Conservation (phyloP, 2,888 invertebrate species). For the Dascillus cervinus region DNA sequence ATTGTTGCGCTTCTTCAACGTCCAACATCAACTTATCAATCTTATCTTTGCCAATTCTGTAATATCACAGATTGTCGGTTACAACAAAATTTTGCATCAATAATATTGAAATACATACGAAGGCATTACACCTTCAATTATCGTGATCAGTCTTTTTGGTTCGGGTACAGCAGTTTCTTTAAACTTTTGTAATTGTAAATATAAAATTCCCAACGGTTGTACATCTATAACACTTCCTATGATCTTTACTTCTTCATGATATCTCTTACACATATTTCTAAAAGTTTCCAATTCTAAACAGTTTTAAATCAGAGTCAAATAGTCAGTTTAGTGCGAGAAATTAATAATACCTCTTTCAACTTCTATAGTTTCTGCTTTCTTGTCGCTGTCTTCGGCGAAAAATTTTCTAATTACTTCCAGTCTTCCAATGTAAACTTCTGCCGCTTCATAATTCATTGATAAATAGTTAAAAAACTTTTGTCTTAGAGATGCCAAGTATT, state of each 20-base stretch:
- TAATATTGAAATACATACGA: slow-evolving; percentile 44
- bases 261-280: slow-evolving; percentile 58
- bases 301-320: background rate
- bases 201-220: slow-evolving; percentile 66
- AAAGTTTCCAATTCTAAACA: slow-evolving; percentile 58
- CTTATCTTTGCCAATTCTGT: slow-evolving; percentile 57
- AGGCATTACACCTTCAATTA: slow-evolving; percentile 57
- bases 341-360: slow-evolving; percentile 48
- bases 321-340: background rate
- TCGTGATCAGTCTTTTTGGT: slow-evolving; percentile 59
- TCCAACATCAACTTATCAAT: slow-evolving; percentile 49
- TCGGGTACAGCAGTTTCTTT: slow-evolving; percentile 65
- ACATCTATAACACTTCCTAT: slow-evolving; percentile 58
- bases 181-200: slow-evolving; percentile 62
- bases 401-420: slow-evolving; percentile 59
- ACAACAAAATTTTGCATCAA: background rate
- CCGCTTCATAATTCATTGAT: slow-evolving; percentile 53
- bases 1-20: slow-evolving; percentile 55
- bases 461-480: slow-evolving; percentile 51
- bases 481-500: slow-evolving; percentile 46
- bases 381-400: slow-evolving; percentile 61
- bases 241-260: slow-evolving; percentile 59
- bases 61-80: background rate
- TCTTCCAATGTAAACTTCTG: slow-evolving; percentile 55
- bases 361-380: slow-evolving; percentile 55